Evolutionary conservation across 2,888 invertebrate genomes (phyloP), one percentile per base, ranked within the genome.

Genomic region (Heliconius sara): DNA sequence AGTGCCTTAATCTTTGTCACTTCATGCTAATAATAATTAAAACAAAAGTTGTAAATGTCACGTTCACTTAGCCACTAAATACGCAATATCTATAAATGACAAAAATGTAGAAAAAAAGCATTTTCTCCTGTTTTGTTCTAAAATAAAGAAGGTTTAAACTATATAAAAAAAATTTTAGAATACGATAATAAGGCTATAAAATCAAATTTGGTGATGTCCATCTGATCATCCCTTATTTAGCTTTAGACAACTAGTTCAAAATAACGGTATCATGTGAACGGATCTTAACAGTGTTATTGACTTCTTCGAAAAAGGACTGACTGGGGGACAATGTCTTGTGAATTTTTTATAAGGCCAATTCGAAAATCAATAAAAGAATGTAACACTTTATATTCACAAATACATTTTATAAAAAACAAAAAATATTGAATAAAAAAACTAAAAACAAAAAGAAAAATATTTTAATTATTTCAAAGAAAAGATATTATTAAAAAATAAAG

Each of bases 271-370:
- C 34, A 3, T 47, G 3, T 76, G 63, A 79, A 71, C 52, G 57
- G 34, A 66, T 52, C 39, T 60, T 80, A 81, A 80, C 78, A 76
- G 81, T 80, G 76, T 47, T 74, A 78, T 78, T 72, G 81, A 81
- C 78, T 76, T 77, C 75, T 76, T 68, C 78, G 68, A 75, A 80
- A 81, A 82, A 66, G 81, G 81, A 70, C 67, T 66, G 76, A 80
- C 52, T 78, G 60, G 76, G 63, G 60, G 76, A 75, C 74, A 75
- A 75, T 75, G 74, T 43, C 65, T 65, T 65, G 5, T 10, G 2
- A 43, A 25, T 16, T 63, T 16, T 63, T 75, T 39, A 75, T 75
- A 75, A 5, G 16, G 43, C 39, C 16, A 34, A 25, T 27, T 19
- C 63, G 19, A 4, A 74, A 75, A 43, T 63, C 16, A n/a, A 9